These are phyloP conservation scores for Marisa cornuarietis DNA, from an alignment of 1,140 invertebrate species.

Conservation along the genomic window DNA sequence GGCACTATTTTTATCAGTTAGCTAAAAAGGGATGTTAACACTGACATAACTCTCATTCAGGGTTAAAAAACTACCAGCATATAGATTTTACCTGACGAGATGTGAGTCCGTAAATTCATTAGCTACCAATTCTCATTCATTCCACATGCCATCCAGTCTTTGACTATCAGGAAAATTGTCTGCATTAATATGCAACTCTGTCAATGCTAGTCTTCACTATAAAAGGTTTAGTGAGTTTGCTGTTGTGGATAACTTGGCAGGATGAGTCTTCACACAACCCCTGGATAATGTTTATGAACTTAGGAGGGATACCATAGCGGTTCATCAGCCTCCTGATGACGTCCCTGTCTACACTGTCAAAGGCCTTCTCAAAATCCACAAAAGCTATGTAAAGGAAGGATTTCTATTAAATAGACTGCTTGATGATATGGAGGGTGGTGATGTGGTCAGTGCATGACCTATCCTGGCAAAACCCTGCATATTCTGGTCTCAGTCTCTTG, in stretches of 20 bases:
- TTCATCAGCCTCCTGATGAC: constrained; percentile 36
- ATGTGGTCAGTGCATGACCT: constrained; percentile 42
- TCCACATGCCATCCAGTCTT: constrained; percentile 24
- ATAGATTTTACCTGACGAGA: no score
- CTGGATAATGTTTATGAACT: constrained; percentile 33
- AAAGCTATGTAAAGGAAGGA: constrained; percentile 42
- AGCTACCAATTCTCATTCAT: no score
- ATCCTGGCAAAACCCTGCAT: constrained; percentile 27
- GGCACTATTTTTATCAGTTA: no score
- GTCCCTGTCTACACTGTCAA: constrained; percentile 46
- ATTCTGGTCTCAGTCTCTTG: constrained; percentile 25
- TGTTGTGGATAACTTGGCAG: constrained; percentile 30
- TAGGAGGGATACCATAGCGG: constrained; percentile 39
- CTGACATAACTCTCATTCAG: no score
- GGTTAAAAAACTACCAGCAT: no score
- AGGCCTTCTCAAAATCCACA: constrained; percentile 51
- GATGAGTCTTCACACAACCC: constrained; percentile 30
- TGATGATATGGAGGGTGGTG: constrained; percentile 34
- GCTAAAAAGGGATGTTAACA: no score
- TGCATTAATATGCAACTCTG: constrained; percentile 34
- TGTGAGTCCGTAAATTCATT: no score
- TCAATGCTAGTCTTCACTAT: constrained; percentile 26
- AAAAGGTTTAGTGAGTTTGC: constrained; percentile 33
- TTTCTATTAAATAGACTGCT: constrained; percentile 47
- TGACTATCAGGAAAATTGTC: constrained; percentile 30